Conservation (phyloP, 2,888 invertebrate species). For the Gryllus longicercus region DNA sequence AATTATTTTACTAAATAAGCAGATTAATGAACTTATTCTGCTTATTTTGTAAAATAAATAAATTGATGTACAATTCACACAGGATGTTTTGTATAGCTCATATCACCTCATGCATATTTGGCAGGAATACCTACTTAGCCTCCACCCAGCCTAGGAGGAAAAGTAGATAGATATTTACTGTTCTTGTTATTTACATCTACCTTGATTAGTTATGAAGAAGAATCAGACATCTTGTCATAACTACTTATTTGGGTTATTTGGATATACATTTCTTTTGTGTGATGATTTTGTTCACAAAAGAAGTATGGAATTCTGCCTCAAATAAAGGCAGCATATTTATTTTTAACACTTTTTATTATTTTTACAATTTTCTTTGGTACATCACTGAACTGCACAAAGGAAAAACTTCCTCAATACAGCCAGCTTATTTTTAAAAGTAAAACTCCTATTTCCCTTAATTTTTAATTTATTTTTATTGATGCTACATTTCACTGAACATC, state of each 20-base stretch:
- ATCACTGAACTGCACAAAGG: background rate
- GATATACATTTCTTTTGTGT: background rate
- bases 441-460: background rate
- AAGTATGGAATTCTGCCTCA: constrained; percentile 6
- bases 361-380: constrained; percentile 8
- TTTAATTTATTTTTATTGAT: background rate
- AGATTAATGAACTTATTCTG: too few species aligned
- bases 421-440: constrained; percentile 4
- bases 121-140: background rate
- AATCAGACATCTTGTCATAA: too few species aligned
- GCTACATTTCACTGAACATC: constrained; percentile 17
- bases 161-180: background rate
- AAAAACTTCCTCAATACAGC: constrained; percentile 1
- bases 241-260: too few species aligned
- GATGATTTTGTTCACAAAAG: background rate
- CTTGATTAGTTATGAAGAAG: too few species aligned
- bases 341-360: background rate
- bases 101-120: too few species aligned
- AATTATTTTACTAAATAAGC: background rate
- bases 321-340: background rate
- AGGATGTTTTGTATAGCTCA: too few species aligned
- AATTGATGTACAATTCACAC: too few species aligned
- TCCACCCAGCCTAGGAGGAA: background rate
- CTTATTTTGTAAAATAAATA: too few species aligned
- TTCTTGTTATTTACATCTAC: too few species aligned